phyloP scores from a whole-genome alignment of 2,797 vertebrate genomes.

The Melanotaenia boesemani region DNA sequence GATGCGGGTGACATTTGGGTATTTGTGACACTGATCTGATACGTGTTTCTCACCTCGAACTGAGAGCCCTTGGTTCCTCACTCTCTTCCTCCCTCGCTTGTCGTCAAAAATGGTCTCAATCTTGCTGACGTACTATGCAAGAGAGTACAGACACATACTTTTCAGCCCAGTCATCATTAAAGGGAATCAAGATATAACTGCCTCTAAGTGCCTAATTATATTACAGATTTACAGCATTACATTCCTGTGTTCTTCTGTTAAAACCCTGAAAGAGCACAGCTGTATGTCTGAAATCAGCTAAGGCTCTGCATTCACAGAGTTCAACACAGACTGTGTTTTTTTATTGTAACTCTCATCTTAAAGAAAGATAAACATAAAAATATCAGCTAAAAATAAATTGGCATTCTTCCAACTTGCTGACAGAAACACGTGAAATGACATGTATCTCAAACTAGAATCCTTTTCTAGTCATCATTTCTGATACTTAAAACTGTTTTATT shows the following conservation, averaged over 20 bases:
- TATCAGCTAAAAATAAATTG: conserved; percentile 12
- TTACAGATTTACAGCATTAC: conserved; percentile 40
- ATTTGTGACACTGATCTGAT: conserved; percentile 11
- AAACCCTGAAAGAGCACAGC: conserved; percentile 16
- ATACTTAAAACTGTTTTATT: not conserved
- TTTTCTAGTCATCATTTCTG: not conserved
- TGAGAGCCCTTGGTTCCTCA: conserved; percentile 86
- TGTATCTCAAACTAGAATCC: not conserved
- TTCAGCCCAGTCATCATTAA: conserved; percentile 54
- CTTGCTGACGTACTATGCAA: conserved; percentile 90
- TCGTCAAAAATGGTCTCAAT: conserved; percentile 95
- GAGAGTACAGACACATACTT: conserved; percentile 47
- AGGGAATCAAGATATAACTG: conserved; percentile 48
- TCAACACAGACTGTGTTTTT: not conserved
- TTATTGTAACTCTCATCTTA: not conserved
- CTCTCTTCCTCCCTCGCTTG: conserved; percentile 92
- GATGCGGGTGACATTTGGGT: conserved; percentile 43
- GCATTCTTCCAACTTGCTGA: conserved; percentile 9
- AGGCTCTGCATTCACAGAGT: not conserved
- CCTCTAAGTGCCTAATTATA: conserved; percentile 54
- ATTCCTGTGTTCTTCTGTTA: conserved; percentile 41
- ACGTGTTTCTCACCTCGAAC: conserved; percentile 84
- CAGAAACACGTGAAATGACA: not conserved
- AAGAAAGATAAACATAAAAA: not conserved
- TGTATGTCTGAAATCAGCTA: conserved; percentile 10